phyloP scores from a whole-genome alignment of 2,888 invertebrate species.

The Nezara viridula region DNA sequence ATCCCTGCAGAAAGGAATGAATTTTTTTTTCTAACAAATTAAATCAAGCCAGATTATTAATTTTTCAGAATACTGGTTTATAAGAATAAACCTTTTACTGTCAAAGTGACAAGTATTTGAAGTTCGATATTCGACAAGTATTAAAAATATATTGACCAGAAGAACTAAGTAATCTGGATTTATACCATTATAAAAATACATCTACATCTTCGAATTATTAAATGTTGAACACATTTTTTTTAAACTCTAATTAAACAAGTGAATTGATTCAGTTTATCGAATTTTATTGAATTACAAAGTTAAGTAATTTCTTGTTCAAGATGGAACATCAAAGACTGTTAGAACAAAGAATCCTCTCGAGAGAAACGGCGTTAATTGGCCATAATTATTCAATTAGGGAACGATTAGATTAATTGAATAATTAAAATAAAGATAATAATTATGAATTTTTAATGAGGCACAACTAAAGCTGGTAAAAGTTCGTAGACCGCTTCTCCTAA shows the following conservation, averaged over 20 bases:
- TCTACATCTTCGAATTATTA: background rate
- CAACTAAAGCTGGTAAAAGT: background rate
- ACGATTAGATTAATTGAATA: background rate
- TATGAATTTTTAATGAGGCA: conserved; percentile 8
- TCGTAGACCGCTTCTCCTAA: background rate
- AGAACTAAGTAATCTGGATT: no score
- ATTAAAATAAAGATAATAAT: background rate
- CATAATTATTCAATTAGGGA: background rate
- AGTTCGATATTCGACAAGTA: no score
- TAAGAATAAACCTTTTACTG: no score
- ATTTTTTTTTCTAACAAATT: no score
- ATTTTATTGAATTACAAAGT: background rate
- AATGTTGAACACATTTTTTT: background rate
- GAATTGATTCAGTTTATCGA: background rate
- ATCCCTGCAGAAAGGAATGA: no score
- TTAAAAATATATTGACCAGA: no score
- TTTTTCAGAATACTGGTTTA: no score
- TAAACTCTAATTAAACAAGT: background rate
- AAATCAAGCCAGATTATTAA: no score
- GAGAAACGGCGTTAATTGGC: background rate
- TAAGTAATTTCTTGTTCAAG: background rate
- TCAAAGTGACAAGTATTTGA: no score
- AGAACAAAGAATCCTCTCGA: background rate
- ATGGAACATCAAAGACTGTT: background rate
- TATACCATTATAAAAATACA: no score